phyloP scores from a whole-genome alignment of 2,113 vertebrate genomes.

The Todiramphus chloris region DNA sequence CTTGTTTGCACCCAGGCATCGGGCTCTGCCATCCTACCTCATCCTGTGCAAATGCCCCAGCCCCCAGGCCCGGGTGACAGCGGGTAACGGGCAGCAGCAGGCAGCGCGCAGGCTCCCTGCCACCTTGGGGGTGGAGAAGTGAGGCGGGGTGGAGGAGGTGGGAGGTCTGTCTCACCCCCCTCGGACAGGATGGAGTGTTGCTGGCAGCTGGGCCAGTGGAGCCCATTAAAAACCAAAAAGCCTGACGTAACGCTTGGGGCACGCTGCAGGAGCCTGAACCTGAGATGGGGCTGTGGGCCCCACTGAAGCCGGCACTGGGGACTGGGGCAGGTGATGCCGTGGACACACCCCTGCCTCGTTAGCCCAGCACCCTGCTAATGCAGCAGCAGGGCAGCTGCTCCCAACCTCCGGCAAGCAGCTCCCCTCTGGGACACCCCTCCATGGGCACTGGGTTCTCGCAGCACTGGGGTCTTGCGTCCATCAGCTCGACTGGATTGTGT shows the following conservation, averaged over 20 bases:
- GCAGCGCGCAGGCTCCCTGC: accelerated
- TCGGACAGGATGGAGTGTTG: background rate
- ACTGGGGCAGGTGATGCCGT: background rate
- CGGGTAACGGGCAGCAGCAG: background rate
- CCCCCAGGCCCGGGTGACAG: background rate
- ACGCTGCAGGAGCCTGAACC: accelerated
- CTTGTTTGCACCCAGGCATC: background rate
- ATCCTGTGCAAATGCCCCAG: background rate
- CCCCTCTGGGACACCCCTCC: background rate
- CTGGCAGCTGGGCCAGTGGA: background rate
- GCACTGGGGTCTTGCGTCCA: background rate
- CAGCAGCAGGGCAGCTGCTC: accelerated
- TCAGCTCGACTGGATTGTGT: accelerated
- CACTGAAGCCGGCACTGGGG: accelerated
- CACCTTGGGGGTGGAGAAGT: background rate
- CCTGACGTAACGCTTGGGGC: background rate
- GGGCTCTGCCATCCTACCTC: background rate
- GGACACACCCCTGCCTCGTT: background rate
- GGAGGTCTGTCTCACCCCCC: background rate
- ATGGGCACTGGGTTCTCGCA: background rate
- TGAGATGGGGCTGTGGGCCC: accelerated
- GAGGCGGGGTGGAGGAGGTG: background rate
- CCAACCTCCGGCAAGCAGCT: background rate
- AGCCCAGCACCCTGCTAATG: background rate
- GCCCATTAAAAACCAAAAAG: background rate